A percentile compares a stretch with the other conserved stretches of the same genome.
phyloP scores from a whole-genome alignment of 2,797 vertebrate species.

The Cuculus canorus region DNA sequence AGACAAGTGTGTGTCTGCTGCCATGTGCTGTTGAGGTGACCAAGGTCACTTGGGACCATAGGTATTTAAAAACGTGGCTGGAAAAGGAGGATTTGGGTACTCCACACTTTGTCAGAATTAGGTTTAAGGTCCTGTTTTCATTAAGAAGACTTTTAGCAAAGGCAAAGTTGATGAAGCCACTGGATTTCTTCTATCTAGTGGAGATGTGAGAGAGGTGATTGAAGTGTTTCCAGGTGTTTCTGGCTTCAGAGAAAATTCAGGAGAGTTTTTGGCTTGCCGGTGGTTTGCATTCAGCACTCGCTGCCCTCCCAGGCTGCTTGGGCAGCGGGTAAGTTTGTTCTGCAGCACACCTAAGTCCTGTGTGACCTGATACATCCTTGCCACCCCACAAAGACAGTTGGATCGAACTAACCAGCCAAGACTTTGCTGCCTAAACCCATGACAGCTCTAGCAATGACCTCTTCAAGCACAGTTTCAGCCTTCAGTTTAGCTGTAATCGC shows the following conservation, averaged over 20 bases:
- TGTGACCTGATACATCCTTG: neutral
- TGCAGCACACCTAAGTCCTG: neutral
- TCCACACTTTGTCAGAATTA: neutral
- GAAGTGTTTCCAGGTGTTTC: conserved; percentile 53
- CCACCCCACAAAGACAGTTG: neutral
- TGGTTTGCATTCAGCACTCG: neutral
- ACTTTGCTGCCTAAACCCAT: rapidly evolving
- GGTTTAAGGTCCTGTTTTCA: neutral
- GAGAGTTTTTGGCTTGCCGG: neutral
- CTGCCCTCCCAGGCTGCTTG: neutral
- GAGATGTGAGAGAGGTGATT: conserved; percentile 1
- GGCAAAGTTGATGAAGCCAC: conserved; percentile 4
- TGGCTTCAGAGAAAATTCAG: neutral
- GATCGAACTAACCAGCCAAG: neutral
- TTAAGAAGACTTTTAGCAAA: neutral
- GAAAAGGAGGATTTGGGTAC: neutral
- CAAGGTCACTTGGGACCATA: neutral
- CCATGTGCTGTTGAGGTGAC: neutral
- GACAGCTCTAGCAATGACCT: neutral
- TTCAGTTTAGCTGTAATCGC: neutral
- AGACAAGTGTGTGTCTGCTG: neutral
- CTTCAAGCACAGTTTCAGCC: neutral
- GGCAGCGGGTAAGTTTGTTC: neutral
- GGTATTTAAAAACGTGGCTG: neutral
- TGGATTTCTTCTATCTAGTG: conserved; percentile 29